phyloP scores from a whole-genome alignment of 2,888 invertebrate species.

The Molanna angustata region DNA sequence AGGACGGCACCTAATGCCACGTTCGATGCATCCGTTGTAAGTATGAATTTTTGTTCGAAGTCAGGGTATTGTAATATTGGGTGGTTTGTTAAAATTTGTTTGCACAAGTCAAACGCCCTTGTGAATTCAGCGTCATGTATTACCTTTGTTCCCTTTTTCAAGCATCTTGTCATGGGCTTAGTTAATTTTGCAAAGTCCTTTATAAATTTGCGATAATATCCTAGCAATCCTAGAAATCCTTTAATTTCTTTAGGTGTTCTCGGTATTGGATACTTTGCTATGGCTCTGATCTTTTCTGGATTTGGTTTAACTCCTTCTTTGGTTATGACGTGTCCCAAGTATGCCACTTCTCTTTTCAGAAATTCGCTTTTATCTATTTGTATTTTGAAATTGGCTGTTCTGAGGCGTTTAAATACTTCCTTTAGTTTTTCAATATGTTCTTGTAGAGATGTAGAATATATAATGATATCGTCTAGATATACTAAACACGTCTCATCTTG shows the following conservation, averaged over 20 bases:
- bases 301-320: conserved; percentile 10
- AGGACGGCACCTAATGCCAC: background rate
- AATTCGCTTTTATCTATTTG: conserved; percentile 36
- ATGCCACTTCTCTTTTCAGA: conserved; percentile 1
- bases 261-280: conserved; percentile 6
- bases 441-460: conserved; percentile 1
- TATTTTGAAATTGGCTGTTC: conserved; percentile 38
- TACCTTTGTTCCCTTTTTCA: background rate
- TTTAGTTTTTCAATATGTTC: background rate
- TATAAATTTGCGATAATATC: conserved; percentile 7
- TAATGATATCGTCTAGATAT: background rate
- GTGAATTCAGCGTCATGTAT: no score
- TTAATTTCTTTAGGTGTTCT: conserved; percentile 1
- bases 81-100: background rate
- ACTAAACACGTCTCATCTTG: background rate
- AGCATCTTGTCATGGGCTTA: background rate
- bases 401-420: background rate
- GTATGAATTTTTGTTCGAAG: background rate
- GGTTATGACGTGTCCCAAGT: conserved; percentile 1
- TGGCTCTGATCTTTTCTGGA: conserved; percentile 3
- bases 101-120: background rate
- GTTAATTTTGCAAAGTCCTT: background rate
- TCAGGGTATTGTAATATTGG: conserved; percentile 5
- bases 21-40: background rate
- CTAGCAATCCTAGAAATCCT: conserved; percentile 4